These are phyloP conservation scores for Orius insidiosus DNA, from an alignment of 1,140 invertebrate genomes.

Conservation along the genomic window DNA sequence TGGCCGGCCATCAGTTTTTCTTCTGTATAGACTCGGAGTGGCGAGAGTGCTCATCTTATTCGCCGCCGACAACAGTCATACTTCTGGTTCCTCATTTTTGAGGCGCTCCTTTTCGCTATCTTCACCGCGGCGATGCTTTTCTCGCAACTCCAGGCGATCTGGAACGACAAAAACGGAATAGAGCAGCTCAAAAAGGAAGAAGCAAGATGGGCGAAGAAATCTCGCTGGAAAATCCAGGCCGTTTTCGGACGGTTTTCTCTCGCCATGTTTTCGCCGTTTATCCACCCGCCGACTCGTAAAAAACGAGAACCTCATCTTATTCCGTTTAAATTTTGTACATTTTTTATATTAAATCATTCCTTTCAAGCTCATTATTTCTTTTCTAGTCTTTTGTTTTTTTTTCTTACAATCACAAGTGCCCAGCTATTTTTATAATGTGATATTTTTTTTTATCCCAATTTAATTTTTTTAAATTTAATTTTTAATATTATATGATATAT, in stretches of 20 bases:
- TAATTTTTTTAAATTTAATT: no score
- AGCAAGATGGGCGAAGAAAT: conserved; percentile 76
- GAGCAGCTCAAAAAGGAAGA: conserved; percentile 89
- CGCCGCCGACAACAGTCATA: conserved; percentile 88
- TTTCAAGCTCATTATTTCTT: no score
- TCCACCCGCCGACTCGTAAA: conserved; percentile 53
- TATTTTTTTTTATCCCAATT: no score
- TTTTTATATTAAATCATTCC: no score
- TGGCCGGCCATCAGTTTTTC: conserved; percentile 88
- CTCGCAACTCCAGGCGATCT: conserved; percentile 84
- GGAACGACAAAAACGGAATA: conserved; percentile 96
- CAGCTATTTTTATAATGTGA: no score
- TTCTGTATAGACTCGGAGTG: conserved; percentile 87
- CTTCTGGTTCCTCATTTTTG: conserved; percentile 90
- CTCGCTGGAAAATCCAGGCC: conserved; percentile 82
- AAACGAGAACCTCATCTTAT: conserved; percentile 60
- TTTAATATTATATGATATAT: no score
- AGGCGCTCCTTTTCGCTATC: conserved; percentile 94
- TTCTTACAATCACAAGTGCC: no score
- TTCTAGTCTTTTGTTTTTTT: no score
- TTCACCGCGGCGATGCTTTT: conserved; percentile 97
- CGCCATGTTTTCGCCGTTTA: conserved; percentile 89
- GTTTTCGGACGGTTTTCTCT: conserved; percentile 89
- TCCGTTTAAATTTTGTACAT: conserved; percentile 13
- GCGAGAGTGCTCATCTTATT: conserved; percentile 81